phyloP scores from a whole-genome alignment of 2,113 vertebrate species.

The Myrmecophaga tridactyla region DNA sequence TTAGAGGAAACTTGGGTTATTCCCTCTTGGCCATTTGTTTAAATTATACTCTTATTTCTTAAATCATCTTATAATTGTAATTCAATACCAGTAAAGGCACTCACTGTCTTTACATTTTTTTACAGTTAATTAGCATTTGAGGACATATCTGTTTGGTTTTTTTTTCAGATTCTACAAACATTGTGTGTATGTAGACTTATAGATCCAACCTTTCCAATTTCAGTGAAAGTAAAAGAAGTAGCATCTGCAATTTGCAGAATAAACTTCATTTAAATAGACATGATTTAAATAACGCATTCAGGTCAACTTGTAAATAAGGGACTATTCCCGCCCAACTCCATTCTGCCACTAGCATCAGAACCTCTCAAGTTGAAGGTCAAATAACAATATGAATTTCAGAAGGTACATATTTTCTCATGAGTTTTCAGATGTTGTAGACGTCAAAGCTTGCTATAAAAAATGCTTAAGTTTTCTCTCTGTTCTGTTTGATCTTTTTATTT shows the following conservation, averaged over 20 bases:
- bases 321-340: neutral
- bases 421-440: conserved; percentile 54
- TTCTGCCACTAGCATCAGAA: conserved; percentile 37
- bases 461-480: conserved; percentile 21
- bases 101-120: neutral
- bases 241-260: conserved; percentile 41
- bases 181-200: neutral
- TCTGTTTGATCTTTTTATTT: conserved; percentile 11
- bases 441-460: neutral
- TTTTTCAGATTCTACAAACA: neutral
- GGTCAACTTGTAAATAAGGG: conserved; percentile 56
- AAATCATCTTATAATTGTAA: neutral
- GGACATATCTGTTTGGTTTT: neutral
- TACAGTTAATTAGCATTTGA: neutral
- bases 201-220: conserved; percentile 29
- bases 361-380: conserved; percentile 57
- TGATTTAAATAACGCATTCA: conserved; percentile 65
- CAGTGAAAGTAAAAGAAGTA: conserved; percentile 12
- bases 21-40: neutral
- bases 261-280: conserved; percentile 42
- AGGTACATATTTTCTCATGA: conserved; percentile 59
- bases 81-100: neutral
- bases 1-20: neutral
- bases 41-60: neutral
- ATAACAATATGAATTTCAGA: conserved; percentile 59